Evolutionary conservation across 2,113 vertebrate species (phyloP).

Genomic region (Sphaerodactylus townsendi): DNA sequence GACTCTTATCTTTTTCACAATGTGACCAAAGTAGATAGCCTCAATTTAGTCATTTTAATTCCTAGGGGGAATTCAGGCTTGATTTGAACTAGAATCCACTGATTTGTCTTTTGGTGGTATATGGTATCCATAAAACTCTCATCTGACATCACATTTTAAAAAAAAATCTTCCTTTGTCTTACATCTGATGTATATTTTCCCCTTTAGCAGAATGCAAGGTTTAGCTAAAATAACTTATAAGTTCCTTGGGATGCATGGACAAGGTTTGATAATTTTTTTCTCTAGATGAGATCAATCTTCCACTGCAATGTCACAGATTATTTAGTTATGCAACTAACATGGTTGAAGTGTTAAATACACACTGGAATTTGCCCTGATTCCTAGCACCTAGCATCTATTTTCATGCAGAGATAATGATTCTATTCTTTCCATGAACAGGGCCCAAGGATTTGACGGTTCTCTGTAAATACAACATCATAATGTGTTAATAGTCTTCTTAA

Average conservation of each 20-base stretch:
- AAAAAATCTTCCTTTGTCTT: no score
- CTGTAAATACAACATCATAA: neutral
- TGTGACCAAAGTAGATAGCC: no score
- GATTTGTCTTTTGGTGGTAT: no score
- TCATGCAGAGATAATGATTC: neutral
- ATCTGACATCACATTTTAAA: no score
- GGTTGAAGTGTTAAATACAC: neutral
- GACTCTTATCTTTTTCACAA: no score
- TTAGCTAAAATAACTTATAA: neutral
- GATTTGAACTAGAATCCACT: no score
- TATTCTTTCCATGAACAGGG: neutral
- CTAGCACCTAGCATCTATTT: neutral
- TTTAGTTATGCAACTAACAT: neutral
- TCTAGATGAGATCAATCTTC: neutral
- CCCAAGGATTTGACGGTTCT: neutral
- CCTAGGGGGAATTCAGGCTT: no score
- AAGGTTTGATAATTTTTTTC: neutral
- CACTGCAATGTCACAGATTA: neutral
- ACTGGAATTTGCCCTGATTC: neutral
- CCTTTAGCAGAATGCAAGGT: neutral
- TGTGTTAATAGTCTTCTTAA: constrained; percentile 10
- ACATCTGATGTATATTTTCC: neutral
- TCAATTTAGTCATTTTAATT: no score
- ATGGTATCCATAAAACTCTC: no score
- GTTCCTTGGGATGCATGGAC: neutral